These are phyloP conservation scores for Drosophila nr. fundita DNA, from an alignment of 2,888 invertebrate genomes.

Conservation along the genomic window DNA sequence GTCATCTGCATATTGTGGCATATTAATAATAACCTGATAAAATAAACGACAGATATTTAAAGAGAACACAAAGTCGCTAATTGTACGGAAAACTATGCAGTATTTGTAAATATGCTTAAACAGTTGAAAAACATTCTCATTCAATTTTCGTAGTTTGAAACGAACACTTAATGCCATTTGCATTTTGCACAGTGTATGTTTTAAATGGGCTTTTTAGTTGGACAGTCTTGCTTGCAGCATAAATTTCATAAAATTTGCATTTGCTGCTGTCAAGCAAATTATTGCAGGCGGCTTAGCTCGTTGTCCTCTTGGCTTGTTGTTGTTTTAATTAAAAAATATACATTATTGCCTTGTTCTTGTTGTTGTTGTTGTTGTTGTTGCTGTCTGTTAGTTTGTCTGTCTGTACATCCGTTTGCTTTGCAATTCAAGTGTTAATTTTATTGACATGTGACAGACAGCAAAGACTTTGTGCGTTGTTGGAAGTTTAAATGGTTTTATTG, in stretches of 20 bases:
- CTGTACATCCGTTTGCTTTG: constrained; percentile 37
- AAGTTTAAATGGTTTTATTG: constrained; percentile 57
- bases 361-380: constrained; percentile 1
- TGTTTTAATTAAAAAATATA: constrained; percentile 69
- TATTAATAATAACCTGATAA: constrained; percentile 25
- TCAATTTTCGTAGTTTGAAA: constrained; percentile 25
- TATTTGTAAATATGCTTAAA: constrained; percentile 9
- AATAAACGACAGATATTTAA: constrained; percentile 19
- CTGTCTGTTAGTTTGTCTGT: constrained; percentile 6
- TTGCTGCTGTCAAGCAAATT: constrained; percentile 75
- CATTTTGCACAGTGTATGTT: constrained; percentile 53
- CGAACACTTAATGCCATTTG: constrained; percentile 71
- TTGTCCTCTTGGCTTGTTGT: constrained; percentile 53
- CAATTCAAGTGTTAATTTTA: constrained; percentile 77
- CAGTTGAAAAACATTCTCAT: constrained; percentile 17
- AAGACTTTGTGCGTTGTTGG: constrained; percentile 64
- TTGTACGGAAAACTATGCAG: constrained; percentile 16
- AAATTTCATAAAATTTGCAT: constrained; percentile 76
- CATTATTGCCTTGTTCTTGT: constrained; percentile 34
- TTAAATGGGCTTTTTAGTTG: constrained; percentile 17
- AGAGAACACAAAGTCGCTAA: neutral
- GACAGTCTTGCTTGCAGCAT: constrained; percentile 40
- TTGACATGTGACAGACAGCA: constrained; percentile 77
- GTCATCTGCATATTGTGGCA: constrained; percentile 29
- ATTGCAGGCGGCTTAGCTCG: constrained; percentile 64